Conservation (phyloP, 2,113 vertebrate species). For the Pituophis catenifer region DNA sequence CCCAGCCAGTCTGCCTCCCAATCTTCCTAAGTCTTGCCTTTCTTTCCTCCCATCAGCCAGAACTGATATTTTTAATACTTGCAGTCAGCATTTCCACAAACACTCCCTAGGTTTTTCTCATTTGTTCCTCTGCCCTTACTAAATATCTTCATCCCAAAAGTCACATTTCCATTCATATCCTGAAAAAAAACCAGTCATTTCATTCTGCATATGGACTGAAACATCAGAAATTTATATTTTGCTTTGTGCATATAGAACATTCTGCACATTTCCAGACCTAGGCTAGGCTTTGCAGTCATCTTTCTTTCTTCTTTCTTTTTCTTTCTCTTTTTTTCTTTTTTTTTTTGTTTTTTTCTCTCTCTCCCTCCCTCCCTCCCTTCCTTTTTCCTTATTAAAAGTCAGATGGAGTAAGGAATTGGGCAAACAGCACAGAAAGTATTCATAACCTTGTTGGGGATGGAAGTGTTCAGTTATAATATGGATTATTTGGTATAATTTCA, state of each 20-base stretch:
- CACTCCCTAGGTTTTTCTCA: not conserved
- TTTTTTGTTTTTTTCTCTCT: no score
- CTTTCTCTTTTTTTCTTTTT: not conserved
- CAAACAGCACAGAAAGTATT: not conserved
- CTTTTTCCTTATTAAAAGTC: not conserved
- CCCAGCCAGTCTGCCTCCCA: not conserved
- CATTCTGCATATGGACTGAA: not conserved
- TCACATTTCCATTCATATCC: not conserved
- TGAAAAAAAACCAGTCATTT: not conserved
- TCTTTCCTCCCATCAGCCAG: not conserved
- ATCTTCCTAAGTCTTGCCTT: not conserved
- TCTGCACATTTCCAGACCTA: not conserved
- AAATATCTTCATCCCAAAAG: not conserved
- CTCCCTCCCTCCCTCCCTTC: no score
- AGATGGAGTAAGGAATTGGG: not conserved
- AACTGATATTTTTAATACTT: not conserved
- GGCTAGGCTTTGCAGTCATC: not conserved
- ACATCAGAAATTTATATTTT: not conserved
- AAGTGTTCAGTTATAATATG: not conserved
- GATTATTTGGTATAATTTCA: not conserved
- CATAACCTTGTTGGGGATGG: not conserved
- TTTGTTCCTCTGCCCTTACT: not conserved
- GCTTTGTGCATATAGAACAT: not conserved
- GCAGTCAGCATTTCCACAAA: not conserved
- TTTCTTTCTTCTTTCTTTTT: not conserved